A percentile compares a stretch with the other conserved stretches of the same genome.
phyloP scores from a whole-genome alignment of 2,113 vertebrate species.

The Sinocyclocheilus anshuiensis region DNA sequence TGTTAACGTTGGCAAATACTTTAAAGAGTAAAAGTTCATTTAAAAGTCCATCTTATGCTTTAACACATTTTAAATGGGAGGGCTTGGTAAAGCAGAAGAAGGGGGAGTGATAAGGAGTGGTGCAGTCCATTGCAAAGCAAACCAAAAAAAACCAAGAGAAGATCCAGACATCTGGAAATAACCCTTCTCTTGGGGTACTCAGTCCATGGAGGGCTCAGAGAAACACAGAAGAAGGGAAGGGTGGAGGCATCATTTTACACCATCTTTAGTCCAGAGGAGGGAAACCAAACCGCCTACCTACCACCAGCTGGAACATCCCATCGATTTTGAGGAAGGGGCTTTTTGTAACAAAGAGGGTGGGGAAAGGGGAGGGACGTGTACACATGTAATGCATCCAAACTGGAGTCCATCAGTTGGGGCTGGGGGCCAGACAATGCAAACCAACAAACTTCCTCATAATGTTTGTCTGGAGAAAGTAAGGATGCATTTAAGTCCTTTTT shows the following conservation, averaged over 20 bases:
- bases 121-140: constrained; percentile 65
- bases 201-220: constrained; percentile 86
- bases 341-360: constrained; percentile 79
- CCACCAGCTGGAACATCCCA: constrained; percentile 77
- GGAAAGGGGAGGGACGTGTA: constrained; percentile 26
- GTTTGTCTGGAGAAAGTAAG: constrained; percentile 71
- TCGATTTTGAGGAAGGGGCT: constrained; percentile 71
- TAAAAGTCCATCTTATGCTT: constrained; percentile 94
- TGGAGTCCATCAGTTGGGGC: constrained; percentile 77
- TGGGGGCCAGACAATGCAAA: constrained; percentile 68
- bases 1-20: constrained; percentile 90
- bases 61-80: constrained; percentile 85
- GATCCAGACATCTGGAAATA: constrained; percentile 57
- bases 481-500: constrained; percentile 48
- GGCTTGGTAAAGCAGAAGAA: constrained; percentile 87
- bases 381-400: constrained; percentile 76
- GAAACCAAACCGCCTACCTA: constrained; percentile 81
- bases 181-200: constrained; percentile 83
- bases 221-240: constrained; percentile 76
- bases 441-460: constrained; percentile 62
- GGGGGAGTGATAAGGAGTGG: constrained; percentile 69
- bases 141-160: constrained; percentile 48
- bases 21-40: constrained; percentile 94
- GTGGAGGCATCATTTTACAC: constrained; percentile 84
- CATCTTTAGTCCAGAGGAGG: constrained; percentile 74